These are phyloP conservation scores for Parascotia fuliginaria DNA, from an alignment of 2,888 invertebrate genomes.

Conservation along the genomic window DNA sequence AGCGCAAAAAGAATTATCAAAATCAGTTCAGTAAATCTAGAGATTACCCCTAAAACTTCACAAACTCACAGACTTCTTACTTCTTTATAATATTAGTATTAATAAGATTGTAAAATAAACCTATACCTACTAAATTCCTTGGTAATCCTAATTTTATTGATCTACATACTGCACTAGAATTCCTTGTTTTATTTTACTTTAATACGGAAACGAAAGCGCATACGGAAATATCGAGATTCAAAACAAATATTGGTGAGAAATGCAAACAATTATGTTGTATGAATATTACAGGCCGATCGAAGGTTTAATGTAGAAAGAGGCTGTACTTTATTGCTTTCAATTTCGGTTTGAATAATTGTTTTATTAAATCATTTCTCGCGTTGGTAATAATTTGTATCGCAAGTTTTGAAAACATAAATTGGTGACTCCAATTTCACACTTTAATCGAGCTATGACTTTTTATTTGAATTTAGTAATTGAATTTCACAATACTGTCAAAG, in stretches of 20 bases:
- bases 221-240: slow-evolving; percentile 2
- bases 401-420: too few species aligned
- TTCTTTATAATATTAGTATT: too few species aligned
- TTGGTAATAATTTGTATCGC: too few species aligned
- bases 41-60: too few species aligned
- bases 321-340: background rate
- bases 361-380: background rate
- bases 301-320: background rate
- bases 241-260: slow-evolving; percentile 11
- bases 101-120: too few species aligned
- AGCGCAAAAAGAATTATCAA: too few species aligned
- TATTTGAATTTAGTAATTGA: too few species aligned
- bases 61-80: too few species aligned
- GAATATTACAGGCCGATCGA: background rate
- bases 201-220: background rate
- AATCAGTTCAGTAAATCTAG: too few species aligned
- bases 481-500: too few species aligned
- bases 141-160: background rate
- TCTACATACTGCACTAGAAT: background rate
- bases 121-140: background rate
- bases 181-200: background rate
- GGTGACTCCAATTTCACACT: too few species aligned
- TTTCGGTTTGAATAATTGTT: background rate
- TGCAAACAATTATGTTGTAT: slow-evolving; percentile 4
- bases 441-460: too few species aligned